phyloP scores from a whole-genome alignment of 2,113 vertebrate species.

The Proteles cristata region DNA sequence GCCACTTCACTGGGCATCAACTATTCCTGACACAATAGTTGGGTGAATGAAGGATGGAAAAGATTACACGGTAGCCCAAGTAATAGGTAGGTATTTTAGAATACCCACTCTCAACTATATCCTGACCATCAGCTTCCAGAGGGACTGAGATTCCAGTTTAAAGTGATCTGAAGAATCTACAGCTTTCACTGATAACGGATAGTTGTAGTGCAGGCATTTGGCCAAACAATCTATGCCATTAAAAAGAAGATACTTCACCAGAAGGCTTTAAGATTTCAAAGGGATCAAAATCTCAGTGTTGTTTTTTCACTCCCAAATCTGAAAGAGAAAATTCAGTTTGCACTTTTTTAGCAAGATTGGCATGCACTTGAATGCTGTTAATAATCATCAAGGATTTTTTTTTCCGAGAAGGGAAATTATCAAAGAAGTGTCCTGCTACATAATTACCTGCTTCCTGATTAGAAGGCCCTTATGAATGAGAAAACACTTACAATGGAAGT shows the following conservation, averaged over 20 bases:
- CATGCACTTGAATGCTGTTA: not conserved
- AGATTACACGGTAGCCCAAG: not conserved
- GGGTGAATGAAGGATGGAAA: not conserved
- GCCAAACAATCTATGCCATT: not conserved
- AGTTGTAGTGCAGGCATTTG: not conserved
- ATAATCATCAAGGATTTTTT: not conserved
- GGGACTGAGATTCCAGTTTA: not conserved
- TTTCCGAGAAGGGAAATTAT: conserved; percentile 13
- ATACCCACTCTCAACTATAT: not conserved
- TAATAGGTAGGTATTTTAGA: not conserved
- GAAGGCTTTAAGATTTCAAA: not conserved
- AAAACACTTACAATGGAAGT: not conserved
- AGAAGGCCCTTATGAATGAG: not conserved
- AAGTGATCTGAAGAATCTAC: not conserved
- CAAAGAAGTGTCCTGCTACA: too few species aligned
- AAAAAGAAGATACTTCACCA: not conserved
- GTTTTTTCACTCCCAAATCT: not conserved
- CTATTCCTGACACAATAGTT: not conserved
- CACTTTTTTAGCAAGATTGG: not conserved
- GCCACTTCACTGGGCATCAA: not conserved
- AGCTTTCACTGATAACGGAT: not conserved
- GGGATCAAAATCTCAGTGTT: not conserved
- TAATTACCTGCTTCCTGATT: not conserved
- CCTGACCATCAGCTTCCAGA: not conserved
- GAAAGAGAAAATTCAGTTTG: not conserved